Base-by-base conservation (phyloP, 1,140 invertebrate species). In the Bathynomus jamesi region DNA sequence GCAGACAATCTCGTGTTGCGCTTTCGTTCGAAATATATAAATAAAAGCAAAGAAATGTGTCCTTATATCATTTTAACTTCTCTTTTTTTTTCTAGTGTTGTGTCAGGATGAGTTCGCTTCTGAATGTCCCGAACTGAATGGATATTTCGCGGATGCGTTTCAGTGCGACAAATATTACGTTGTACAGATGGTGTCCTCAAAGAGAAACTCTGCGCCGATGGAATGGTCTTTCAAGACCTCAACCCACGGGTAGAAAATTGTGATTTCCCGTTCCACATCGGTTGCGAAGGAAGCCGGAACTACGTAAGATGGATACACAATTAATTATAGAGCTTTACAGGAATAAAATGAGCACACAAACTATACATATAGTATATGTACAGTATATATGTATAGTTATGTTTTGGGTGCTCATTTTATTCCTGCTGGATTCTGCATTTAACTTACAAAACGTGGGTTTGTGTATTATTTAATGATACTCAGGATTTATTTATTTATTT, bases 241-340 rank as follows among this genome's bases (percentile, higher is more conserved):
- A 93, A 90, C 82, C 86, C 89, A 74, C 91, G 91, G 82, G 85
- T 91, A 79, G 93, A 93, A 84, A 93, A 93, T 81, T 95, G 92
- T 80, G 92, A 94, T 82, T 91, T 93, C 80, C 93, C 73, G n/a
- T 69, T 68, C 62, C 53, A 62, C 77, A 90, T 94, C 8, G 91
- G 94, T 79, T 95, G 92, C 79, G 89, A 89, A 60, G 90, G 92
- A 79, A 87, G 92, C 87, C 88, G 25, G 90, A 93, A 83, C 84
- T 94, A 69, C 93, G 92, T 95, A 87, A 92, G 92, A 89, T 70
- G 28, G 1, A 17, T 53, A 1, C 40, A 2, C 5, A 53, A 11
- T n/a, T n/a, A 63, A 21, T 17, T 40, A 65, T 31, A 3, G 30
- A 31, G 10, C 8, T 71, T 32, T 5, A 72, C 29, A n/a, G n/a